Base-by-base conservation (phyloP, 2,888 invertebrate species). In the Brachyopa scutellaris region DNA sequence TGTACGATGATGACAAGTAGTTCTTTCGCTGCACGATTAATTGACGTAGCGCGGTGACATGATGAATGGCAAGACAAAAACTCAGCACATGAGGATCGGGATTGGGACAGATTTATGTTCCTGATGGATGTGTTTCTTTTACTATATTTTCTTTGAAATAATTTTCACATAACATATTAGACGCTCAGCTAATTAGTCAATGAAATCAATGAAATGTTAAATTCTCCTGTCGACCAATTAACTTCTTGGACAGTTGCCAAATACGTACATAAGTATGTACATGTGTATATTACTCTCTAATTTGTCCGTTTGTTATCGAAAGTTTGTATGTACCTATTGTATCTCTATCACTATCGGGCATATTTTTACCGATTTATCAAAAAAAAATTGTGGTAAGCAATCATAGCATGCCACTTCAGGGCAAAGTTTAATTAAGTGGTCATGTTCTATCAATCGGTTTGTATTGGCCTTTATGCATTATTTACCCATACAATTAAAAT, bases 31-130 rank as follows among this genome's bases (percentile, higher is more conserved):
- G 83, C 57, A 67, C 72, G 78, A 83, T 83, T 83, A 83, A 83
- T 83, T 83, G 83, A 83, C 78, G 78, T 73, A 67, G 72, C 72
- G 45, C 83, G 72, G 49, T 78, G 83, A 83, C 83, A 83, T 78
- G 83, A 83, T 83, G 78, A 83, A 83, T 83, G 83, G 78, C 66
- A 45, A 62, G 70, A 77, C 36, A 76, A 57, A n/a, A 82, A 64
- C 66, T 82, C 82, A 77, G 61, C 77, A 66, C 77, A 77, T 62
- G 29, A 77, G 36, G 29, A 57, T 17, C 26, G 66, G 45, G 59
- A 53, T 64, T 36, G 21, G 59, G 7, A 61, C 64, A 61, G 64
- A 70, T 76, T 82, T 70, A 64, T 59, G 51, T 51, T 62, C 69
- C 57, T 55, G 67, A 26, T 26, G 26, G 21, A 59, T 66, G 29